A percentile compares a stretch with the other conserved stretches of the same genome.
These are phyloP conservation scores for Artibeus jamaicensis DNA, from an alignment of 2,797 vertebrate species.

Conservation along the genomic window DNA sequence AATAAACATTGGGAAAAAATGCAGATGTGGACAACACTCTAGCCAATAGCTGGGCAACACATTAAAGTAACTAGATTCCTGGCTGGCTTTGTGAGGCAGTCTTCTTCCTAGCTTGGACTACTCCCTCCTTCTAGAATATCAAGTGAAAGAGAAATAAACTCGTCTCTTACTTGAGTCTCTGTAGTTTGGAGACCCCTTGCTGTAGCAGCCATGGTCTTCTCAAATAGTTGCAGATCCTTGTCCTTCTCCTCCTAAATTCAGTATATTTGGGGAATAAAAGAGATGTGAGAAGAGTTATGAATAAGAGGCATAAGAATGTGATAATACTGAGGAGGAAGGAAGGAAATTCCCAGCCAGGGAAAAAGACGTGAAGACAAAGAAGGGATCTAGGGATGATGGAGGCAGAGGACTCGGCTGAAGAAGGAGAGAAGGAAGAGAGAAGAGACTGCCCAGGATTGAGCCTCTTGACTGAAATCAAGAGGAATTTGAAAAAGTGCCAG, in stretches of 20 bases:
- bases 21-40: background rate
- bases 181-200: background rate
- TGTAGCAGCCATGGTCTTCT: background rate
- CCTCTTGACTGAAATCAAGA: background rate
- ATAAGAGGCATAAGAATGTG: background rate
- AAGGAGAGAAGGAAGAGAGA: background rate
- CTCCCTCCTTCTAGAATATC: background rate
- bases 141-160: background rate
- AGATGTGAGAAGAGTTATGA: background rate
- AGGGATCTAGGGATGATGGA: background rate
- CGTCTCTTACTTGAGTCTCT: background rate
- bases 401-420: background rate
- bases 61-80: background rate
- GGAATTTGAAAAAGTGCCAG: conserved; percentile 16
- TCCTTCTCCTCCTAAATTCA: background rate
- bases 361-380: background rate
- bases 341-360: background rate
- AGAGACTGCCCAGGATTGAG: background rate
- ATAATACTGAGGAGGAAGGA: background rate
- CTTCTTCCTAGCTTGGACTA: background rate
- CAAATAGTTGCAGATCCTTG: background rate
- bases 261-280: background rate
- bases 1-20: background rate
- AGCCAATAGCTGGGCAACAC: background rate
- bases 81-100: background rate